A percentile compares a stretch with the other conserved stretches of the same genome.
phyloP scores from a whole-genome alignment of 2,888 invertebrate species.

The Melipona bicolor region DNA sequence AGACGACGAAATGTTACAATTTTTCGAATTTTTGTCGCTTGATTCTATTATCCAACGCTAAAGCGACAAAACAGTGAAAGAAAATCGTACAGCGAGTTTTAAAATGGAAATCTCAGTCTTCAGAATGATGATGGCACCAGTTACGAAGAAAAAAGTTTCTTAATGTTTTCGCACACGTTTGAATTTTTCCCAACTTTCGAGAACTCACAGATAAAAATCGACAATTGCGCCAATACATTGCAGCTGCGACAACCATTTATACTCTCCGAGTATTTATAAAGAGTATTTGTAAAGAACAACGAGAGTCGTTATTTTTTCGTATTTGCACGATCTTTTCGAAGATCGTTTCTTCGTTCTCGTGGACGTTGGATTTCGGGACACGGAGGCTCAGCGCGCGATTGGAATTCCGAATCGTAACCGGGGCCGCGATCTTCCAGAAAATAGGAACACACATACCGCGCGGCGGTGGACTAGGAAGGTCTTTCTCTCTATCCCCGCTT shows the following conservation, averaged over 20 bases:
- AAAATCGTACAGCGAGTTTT: no score
- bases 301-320: not conserved
- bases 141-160: no score
- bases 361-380: constrained; percentile 60
- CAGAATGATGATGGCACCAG: no score
- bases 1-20: no score
- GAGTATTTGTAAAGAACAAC: not conserved
- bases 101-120: no score
- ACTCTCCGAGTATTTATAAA: not conserved
- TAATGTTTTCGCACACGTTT: no score
- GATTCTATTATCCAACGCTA: no score
- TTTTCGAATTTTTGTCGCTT: no score
- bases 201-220: no score
- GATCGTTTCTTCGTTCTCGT: not conserved
- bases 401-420: constrained; percentile 60
- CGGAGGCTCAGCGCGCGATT: constrained; percentile 58
- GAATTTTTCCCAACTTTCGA: no score
- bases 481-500: constrained; percentile 55
- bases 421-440: constrained; percentile 76
- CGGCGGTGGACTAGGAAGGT: constrained; percentile 39
- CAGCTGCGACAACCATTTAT: not conserved
- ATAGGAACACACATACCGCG: constrained; percentile 72
- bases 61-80: no score
- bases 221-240: no score
- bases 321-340: not conserved